These are phyloP conservation scores for Cyrtodaria siliqua DNA, from an alignment of 2,888 invertebrate genomes.

Conservation along the genomic window DNA sequence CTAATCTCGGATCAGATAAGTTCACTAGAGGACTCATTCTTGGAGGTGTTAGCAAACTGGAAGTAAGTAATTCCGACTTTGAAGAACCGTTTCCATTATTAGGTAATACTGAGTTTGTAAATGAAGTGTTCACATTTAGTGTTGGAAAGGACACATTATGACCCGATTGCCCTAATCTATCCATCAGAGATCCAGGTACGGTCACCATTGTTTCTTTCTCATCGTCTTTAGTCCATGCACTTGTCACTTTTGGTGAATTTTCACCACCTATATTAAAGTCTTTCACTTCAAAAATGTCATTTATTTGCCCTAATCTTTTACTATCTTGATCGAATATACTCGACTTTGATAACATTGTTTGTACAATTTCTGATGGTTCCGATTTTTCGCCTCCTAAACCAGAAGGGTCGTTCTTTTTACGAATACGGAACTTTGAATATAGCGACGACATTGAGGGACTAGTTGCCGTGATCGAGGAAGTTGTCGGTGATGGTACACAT, in stretches of 20 bases:
- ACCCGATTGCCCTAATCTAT: slow-evolving; percentile 64
- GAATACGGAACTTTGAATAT: slow-evolving; percentile 84
- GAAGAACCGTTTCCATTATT: too few relatives aligned
- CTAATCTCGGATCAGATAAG: slow-evolving; percentile 6
- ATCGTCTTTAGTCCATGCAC: slow-evolving; percentile 69
- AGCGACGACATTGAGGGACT: slow-evolving; percentile 62
- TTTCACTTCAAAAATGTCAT: slow-evolving; percentile 91
- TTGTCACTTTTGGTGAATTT: slow-evolving; percentile 57
- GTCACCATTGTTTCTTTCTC: slow-evolving; percentile 63
- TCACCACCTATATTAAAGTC: slow-evolving; percentile 62
- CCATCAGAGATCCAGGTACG: slow-evolving; percentile 70
- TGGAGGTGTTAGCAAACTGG: slow-evolving; percentile 3
- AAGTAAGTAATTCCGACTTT: background rate
- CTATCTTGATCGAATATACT: slow-evolving; percentile 98
- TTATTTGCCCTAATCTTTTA: slow-evolving; percentile 93
- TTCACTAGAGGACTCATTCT: slow-evolving; percentile 5
- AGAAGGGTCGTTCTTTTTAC: slow-evolving; percentile 80
- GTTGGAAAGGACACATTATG: slow-evolving; percentile 70
- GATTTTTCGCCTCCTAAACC: slow-evolving; percentile 86
- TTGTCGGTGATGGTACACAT: slow-evolving; percentile 49
- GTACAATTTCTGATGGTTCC: slow-evolving; percentile 97
- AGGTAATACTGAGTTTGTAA: slow-evolving; percentile 30
- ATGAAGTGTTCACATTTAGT: slow-evolving; percentile 66
- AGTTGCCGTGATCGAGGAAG: slow-evolving; percentile 43
- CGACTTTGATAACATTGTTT: slow-evolving; percentile 95